Conservation (phyloP, 1,140 invertebrate genomes). For the Hestina assimilis region DNA sequence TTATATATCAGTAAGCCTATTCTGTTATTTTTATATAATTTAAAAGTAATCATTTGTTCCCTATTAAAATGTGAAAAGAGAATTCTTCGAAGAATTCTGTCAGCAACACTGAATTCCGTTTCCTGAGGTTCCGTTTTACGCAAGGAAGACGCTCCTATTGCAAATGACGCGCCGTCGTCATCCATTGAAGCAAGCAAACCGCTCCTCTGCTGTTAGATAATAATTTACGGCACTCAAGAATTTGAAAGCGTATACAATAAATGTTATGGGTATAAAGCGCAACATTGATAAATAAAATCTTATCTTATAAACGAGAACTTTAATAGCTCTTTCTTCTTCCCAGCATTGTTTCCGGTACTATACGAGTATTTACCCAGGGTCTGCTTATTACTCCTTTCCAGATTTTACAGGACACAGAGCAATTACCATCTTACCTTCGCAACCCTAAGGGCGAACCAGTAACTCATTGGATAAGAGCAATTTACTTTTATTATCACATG, state of each 20-base stretch:
- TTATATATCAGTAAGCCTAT: too few relatives aligned
- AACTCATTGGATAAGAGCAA: too few relatives aligned
- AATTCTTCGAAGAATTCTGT: not conserved
- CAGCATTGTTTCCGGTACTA: too few relatives aligned
- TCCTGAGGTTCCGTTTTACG: not conserved
- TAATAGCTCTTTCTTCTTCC: too few relatives aligned
- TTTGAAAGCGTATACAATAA: not conserved
- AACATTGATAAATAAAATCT: too few relatives aligned
- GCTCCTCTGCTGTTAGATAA: not conserved
- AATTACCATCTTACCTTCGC: too few relatives aligned
- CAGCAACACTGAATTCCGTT: not conserved
- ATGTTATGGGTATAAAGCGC: not conserved
- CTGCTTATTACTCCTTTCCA: too few relatives aligned
- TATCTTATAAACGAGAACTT: too few relatives aligned
- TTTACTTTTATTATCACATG: too few relatives aligned
- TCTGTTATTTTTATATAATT: not conserved
- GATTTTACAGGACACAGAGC: too few relatives aligned
- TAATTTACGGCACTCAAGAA: constrained; percentile 10
- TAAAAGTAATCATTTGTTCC: not conserved
- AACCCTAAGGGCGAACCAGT: too few relatives aligned
- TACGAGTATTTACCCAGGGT: too few relatives aligned
- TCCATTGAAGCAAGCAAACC: constrained; percentile 2
- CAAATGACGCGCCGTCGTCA: constrained; percentile 4
- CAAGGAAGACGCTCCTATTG: not conserved
- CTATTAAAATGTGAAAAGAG: constrained; percentile 1